Conservation (phyloP, 2,888 invertebrate genomes). For the Sarcophaga carnaria region DNA sequence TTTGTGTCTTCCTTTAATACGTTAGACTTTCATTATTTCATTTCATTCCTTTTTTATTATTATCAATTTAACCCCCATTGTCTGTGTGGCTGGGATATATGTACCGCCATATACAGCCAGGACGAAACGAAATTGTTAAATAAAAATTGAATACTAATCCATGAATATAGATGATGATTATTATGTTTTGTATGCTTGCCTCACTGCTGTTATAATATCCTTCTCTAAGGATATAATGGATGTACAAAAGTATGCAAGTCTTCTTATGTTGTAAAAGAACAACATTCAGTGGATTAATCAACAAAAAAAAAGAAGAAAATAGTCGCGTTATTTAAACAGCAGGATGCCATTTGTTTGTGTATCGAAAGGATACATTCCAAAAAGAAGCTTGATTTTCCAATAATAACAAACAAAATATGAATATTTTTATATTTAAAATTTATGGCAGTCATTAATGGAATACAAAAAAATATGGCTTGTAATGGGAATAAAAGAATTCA, state of each 20-base stretch:
- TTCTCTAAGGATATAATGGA: constrained; percentile 40
- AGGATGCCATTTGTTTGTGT: constrained; percentile 43
- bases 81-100: constrained; percentile 76
- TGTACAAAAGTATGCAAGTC: constrained; percentile 17
- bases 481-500: not conserved
- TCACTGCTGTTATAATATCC: not conserved
- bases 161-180: constrained; percentile 82
- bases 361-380: constrained; percentile 4
- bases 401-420: constrained; percentile 36
- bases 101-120: constrained; percentile 64
- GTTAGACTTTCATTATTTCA: constrained; percentile 25
- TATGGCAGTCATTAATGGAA: constrained; percentile 31
- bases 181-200: constrained; percentile 60
- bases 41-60: constrained; percentile 48
- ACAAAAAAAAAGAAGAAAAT: constrained; percentile 19
- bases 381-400: constrained; percentile 16
- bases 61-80: constrained; percentile 70
- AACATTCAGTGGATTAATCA: not conserved
- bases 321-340: constrained; percentile 52
- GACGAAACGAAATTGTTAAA: constrained; percentile 57
- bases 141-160: constrained; percentile 82
- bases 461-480: not conserved
- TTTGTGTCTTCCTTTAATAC: not conserved
- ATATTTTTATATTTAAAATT: constrained; percentile 42
- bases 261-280: constrained; percentile 26